Base-by-base conservation (phyloP, 2,797 vertebrate species). In the Alcedo atthis region DNA sequence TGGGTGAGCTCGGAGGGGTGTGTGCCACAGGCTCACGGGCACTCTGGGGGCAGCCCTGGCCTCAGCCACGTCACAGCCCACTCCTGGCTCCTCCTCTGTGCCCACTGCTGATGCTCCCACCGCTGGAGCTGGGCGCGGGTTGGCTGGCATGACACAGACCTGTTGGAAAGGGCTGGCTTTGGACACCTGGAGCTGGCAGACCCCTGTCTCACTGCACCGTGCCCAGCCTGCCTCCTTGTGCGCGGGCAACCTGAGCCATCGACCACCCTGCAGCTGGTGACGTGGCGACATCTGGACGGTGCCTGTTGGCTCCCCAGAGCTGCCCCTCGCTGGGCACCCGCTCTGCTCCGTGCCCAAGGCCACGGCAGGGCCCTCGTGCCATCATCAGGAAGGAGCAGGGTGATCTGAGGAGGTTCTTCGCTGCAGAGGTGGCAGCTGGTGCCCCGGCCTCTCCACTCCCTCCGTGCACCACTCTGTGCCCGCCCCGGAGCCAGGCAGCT, bases 201-300 rank as follows among this genome's bases (percentile, higher is more conserved):
- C 25, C 2, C 1, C 33, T 43, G 68, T 45, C 26, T 48, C 0
- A 2, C 51, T 28, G 35, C 15, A 9, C 0, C 0, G 10, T 53
- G 24, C 42, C 42, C 42, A 6, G 17, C 22, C 66, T 54, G 30
- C 43, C 63, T 30, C 45, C 24, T 59, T 0, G 0, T 55, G 46
- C 0, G 1, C 59, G 40, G 62, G 54, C 11, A 43, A 24, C 4
- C 1, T 8, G 61, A 89, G 55, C 33, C 40, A 43, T 21, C 1
- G 1, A 10, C 46, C 15, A 6, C 26, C 13, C 28, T 15, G 33
- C 11, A 21, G 28, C 33, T 32, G 32, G 28, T 33, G 55, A 58
- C 25, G 45, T 33, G 32, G n/a, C 11, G 33, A 10, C n/a, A 21
- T 17, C 30, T 15, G 30, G 57, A 11, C 33, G 8, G 33, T 24